Percentiles rank a stretch among this genome's conserved stretches.
phyloP scores from a whole-genome alignment of 2,888 invertebrate species.

The Epirrita christyi region DNA sequence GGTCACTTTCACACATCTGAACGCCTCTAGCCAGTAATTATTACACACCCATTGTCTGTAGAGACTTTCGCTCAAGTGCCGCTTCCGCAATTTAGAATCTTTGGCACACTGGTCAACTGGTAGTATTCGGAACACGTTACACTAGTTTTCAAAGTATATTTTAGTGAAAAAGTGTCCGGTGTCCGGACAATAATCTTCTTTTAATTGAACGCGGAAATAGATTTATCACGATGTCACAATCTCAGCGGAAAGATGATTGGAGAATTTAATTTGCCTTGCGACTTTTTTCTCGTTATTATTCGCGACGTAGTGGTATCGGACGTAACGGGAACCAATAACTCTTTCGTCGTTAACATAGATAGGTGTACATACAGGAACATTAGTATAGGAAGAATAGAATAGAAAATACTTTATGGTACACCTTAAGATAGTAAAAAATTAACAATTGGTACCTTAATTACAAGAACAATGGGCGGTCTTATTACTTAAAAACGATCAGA shows the following conservation, averaged over 20 bases:
- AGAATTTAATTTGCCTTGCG: background rate
- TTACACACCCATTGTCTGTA: slow-evolving; percentile 65
- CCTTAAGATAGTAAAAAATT: too few species aligned
- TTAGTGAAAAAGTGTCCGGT: background rate
- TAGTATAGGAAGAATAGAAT: too few species aligned
- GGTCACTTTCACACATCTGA: slow-evolving; percentile 62
- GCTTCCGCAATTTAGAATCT: slow-evolving; percentile 46
- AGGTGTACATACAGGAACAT: too few species aligned
- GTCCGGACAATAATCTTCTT: background rate
- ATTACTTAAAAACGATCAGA: too few species aligned
- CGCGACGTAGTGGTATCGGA: too few species aligned
- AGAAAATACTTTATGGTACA: too few species aligned
- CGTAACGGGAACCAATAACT: too few species aligned
- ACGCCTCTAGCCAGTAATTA: slow-evolving; percentile 46
- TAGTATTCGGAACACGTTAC: slow-evolving; percentile 14
- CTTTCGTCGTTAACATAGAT: too few species aligned
- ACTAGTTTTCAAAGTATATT: slow-evolving; percentile 7
- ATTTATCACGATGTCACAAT: slow-evolving; percentile 6
- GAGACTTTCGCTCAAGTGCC: slow-evolving; percentile 65
- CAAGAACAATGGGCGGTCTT: too few species aligned
- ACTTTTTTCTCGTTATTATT: too few species aligned
- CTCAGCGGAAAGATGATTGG: background rate
- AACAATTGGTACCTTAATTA: too few species aligned
- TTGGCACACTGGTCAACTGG: slow-evolving; percentile 27
- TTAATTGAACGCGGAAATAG: background rate